Conservation (phyloP, 1,140 invertebrate genomes). For the Hycleus phaleratus region DNA sequence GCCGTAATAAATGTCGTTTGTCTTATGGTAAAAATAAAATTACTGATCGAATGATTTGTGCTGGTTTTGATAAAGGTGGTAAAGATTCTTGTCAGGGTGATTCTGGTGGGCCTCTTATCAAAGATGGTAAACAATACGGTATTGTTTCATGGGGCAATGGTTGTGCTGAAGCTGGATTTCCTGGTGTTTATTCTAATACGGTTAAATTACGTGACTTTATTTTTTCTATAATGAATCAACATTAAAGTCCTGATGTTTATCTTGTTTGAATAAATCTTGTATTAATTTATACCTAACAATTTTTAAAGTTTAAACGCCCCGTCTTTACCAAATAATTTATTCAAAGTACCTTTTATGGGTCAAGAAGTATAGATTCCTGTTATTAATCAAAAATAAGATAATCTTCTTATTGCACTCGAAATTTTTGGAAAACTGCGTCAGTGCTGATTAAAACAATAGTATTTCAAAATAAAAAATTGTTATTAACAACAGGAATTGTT, state of each 20-base stretch:
- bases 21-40: not conserved
- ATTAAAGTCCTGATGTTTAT: too few relatives aligned
- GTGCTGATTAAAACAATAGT: too few relatives aligned
- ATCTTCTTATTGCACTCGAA: too few relatives aligned
- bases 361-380: not conserved
- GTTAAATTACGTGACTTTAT: not conserved
- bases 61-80: not conserved
- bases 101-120: constrained; percentile 45
- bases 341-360: not conserved
- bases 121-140: constrained; percentile 40
- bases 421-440: too few relatives aligned
- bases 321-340: not conserved
- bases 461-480: too few relatives aligned
- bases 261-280: not conserved
- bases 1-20: not conserved
- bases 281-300: not conserved
- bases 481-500: too few relatives aligned
- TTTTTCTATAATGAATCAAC: not conserved
- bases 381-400: not conserved
- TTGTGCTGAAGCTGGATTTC: constrained; percentile 45
- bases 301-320: not conserved
- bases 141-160: constrained; percentile 51
- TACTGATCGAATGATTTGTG: constrained; percentile 7
- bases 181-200: constrained; percentile 50
- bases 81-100: constrained; percentile 37